Base-by-base conservation (phyloP, 2,888 invertebrate species). In the Troides oblongomaculatus region DNA sequence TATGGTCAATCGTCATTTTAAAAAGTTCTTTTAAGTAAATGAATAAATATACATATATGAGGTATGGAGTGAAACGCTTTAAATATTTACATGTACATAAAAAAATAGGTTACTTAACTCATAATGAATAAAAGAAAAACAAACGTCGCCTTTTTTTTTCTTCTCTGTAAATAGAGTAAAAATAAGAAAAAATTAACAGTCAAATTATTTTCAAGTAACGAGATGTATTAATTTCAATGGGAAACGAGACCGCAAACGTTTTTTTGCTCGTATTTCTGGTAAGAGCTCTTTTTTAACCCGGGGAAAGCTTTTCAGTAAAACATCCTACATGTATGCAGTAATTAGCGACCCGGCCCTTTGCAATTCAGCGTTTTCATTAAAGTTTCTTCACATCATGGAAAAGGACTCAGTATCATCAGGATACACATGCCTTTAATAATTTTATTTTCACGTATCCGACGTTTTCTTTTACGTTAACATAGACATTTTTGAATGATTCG, bases 271-370 rank as follows among this genome's bases (percentile, higher is more conserved):
- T 59, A 21, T 60, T 59, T 64, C 66, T 61, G n/a, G 56, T 43
- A 46, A 36, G 46, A 53, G 57, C 21, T 18, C 43, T 53, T 62
- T 68, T 60, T 56, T 39, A 66, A 46, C 23, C 58, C 58, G 21
- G 8, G 25, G 53, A 66, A 66, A 60, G 70, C 43, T 30, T 59
- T 70, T 66, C 60, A 60, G 70, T 21, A 66, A 63, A 70, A 70
- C 56, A 62, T 66, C 66, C 63, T 53, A 66, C 53, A 56, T 66
- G 63, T 66, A n/a, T 63, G 66, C 46, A 59, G 70, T 70, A 70
- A 69, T 69, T 69, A 70, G 70, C 70, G 60, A 53, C 60, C 46
- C 62, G 8, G 39, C 62, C 53, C 58, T 50, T 18, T 53, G 59
- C 36, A 36, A 68, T 64, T 60, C 59, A 63, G 25, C 57, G 30